Evolutionary conservation across 2,888 invertebrate species (phyloP).

Genomic region (Pristionchus exspectatus): DNA sequence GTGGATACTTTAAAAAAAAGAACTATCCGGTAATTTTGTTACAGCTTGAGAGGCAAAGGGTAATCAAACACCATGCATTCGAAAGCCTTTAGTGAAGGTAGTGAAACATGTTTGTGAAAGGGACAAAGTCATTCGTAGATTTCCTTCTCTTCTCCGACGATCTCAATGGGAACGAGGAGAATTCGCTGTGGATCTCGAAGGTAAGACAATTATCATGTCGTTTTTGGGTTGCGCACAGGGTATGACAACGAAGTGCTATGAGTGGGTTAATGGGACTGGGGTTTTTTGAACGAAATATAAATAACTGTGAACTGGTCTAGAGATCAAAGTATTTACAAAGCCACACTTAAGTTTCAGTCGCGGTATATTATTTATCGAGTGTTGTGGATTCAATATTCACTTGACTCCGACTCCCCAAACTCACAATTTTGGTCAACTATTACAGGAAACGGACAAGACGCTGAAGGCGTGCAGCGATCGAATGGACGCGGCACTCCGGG

Average conservation of each 20-base stretch:
- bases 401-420: too few relatives aligned
- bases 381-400: too few relatives aligned
- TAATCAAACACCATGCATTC: neutral
- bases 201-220: neutral
- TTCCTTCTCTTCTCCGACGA: conserved; percentile 16
- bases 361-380: too few relatives aligned
- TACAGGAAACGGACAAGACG: conserved; percentile 12
- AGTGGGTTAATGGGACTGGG: neutral
- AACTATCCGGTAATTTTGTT: neutral
- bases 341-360: too few relatives aligned
- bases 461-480: neutral
- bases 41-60: too few relatives aligned
- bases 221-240: neutral
- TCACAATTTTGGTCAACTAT: too few relatives aligned
- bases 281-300: too few relatives aligned
- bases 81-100: neutral
- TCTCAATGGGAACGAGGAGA: conserved; percentile 41
- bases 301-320: too few relatives aligned
- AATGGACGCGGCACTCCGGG: conserved; percentile 12
- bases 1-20: too few relatives aligned
- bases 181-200: conserved; percentile 40
- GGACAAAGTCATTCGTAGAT: neutral
- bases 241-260: neutral
- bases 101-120: neutral
- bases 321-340: too few relatives aligned